Percentiles rank a stretch among this genome's conserved stretches.
phyloP scores from a whole-genome alignment of 1,140 invertebrate genomes.

The Uloborus diversus region DNA sequence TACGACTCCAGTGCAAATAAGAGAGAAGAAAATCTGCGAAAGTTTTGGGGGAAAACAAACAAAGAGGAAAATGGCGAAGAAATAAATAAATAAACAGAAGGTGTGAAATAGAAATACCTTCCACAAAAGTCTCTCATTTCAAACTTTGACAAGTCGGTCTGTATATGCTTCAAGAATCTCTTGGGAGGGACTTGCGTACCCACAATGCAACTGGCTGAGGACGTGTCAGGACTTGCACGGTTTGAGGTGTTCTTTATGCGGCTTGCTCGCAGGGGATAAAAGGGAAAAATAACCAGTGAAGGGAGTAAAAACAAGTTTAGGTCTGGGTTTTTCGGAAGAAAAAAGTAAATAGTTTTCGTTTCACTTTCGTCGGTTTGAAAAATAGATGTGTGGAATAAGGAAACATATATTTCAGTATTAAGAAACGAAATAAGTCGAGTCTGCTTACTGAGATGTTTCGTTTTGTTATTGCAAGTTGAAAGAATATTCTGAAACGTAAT shows the following conservation, averaged over 20 bases:
- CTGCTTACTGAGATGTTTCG: too few species aligned
- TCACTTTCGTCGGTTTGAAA: too few species aligned
- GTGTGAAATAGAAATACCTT: background rate
- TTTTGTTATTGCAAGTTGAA: too few species aligned
- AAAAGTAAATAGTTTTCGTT: background rate
- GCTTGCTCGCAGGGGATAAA: too few species aligned
- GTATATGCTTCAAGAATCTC: conserved; percentile 11
- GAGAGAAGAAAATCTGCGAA: background rate
- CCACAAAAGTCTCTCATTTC: conserved; percentile 12
- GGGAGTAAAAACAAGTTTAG: background rate
- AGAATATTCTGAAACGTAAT: too few species aligned
- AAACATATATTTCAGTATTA: too few species aligned
- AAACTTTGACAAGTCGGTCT: conserved; percentile 42
- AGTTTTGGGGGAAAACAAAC: background rate
- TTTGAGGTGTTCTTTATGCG: conserved; percentile 23
- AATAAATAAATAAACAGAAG: too few species aligned
- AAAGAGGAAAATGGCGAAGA: background rate
- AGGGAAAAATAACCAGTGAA: background rate
- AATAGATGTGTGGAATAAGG: too few species aligned
- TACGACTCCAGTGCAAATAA: conserved; percentile 6
- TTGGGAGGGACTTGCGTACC: background rate
- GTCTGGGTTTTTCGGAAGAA: background rate
- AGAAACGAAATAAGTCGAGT: too few species aligned
- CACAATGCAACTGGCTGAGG: background rate
- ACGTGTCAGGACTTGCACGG: background rate